Percentiles rank a stretch among this genome's conserved stretches.
phyloP scores from a whole-genome alignment of 2,113 vertebrate species.

The Epinephelus fuscoguttatus region DNA sequence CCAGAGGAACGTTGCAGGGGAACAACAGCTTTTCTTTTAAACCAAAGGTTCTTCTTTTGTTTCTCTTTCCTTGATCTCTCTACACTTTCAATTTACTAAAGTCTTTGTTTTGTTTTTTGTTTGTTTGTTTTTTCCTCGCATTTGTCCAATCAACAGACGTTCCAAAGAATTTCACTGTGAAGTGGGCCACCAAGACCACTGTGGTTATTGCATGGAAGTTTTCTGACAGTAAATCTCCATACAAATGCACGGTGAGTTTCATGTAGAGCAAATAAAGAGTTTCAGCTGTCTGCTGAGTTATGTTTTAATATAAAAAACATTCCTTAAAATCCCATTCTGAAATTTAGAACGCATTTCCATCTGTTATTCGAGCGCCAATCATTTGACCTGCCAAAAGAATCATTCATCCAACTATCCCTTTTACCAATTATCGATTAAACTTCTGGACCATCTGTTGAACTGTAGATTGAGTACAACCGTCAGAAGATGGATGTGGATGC shows the following conservation, averaged over 20 bases:
- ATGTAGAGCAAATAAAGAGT: background rate
- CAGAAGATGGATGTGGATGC: slow-evolving; percentile 93
- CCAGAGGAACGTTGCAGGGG: slow-evolving; percentile 71
- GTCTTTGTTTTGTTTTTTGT: slow-evolving; percentile 14
- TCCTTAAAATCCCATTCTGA: background rate
- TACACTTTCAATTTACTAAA: slow-evolving; percentile 24
- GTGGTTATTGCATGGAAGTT: slow-evolving; percentile 97
- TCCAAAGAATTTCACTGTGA: slow-evolving; percentile 98
- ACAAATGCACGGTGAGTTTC: slow-evolving; percentile 90
- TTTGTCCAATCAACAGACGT: slow-evolving; percentile 88
- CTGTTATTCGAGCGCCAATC: background rate
- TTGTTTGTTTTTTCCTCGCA: slow-evolving; percentile 22
- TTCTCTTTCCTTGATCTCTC: slow-evolving; percentile 31
- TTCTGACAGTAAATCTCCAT: slow-evolving; percentile 88
- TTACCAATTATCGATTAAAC: background rate
- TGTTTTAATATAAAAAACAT: background rate
- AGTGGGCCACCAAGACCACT: slow-evolving; percentile 95
- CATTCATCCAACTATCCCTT: background rate
- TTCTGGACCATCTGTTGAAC: background rate
- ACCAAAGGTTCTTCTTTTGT: slow-evolving; percentile 34
- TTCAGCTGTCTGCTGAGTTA: background rate
- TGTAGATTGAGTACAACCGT: slow-evolving; percentile 93
- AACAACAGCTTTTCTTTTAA: slow-evolving; percentile 43
- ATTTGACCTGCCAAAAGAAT: background rate
- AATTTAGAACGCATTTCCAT: background rate